phyloP scores from a whole-genome alignment of 2,888 invertebrate genomes.

The Tetheella fluctuosa region DNA sequence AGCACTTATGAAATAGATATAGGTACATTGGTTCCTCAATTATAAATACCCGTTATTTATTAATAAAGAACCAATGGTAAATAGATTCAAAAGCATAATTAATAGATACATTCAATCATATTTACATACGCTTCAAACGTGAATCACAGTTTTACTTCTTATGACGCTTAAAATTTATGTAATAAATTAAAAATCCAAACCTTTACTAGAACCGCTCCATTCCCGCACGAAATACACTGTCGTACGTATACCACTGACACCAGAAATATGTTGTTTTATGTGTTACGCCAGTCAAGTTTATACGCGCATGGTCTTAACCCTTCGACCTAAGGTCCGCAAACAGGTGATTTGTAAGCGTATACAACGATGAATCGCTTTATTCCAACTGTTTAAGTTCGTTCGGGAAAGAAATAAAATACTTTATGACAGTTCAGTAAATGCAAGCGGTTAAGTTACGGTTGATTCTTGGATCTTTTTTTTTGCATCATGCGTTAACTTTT shows the following conservation, averaged over 20 bases:
- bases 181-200: too few species aligned
- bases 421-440: background rate
- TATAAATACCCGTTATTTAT: too few species aligned
- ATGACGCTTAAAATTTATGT: too few species aligned
- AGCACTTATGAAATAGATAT: too few species aligned
- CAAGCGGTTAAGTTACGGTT: background rate
- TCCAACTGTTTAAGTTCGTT: background rate
- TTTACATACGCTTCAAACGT: too few species aligned
- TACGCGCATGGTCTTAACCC: constrained; percentile 35
- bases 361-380: constrained; percentile 4
- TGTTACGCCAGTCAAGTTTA: constrained; percentile 34
- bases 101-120: too few species aligned
- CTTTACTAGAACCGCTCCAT: background rate
- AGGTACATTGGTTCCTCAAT: too few species aligned
- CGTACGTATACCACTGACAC: constrained; percentile 24
- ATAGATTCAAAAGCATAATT: too few species aligned
- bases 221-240: background rate
- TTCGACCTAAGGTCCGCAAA: constrained; percentile 27
- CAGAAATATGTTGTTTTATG: constrained; percentile 39
- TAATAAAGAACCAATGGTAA: too few species aligned
- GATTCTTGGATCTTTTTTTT: background rate
- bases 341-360: constrained; percentile 28
- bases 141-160: too few species aligned
- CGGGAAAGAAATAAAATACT: constrained; percentile 3
- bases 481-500: background rate